A percentile compares a stretch with the other conserved stretches of the same genome.
Evolutionary conservation across 2,113 vertebrate genomes (phyloP).

Genomic region (Axis porcinus): DNA sequence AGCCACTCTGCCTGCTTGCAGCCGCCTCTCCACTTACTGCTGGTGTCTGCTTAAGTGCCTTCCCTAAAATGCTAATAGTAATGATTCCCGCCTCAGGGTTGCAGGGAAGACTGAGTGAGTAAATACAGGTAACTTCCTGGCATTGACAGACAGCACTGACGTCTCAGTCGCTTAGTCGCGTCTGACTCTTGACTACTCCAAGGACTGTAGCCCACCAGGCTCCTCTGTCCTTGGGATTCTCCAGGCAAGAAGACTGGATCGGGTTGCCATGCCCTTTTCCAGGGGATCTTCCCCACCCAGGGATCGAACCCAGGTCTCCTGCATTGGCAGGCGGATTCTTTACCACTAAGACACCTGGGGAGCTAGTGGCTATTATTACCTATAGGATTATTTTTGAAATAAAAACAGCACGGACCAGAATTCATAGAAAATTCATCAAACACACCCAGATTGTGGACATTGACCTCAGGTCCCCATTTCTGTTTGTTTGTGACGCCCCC

Average conservation of each 20-base stretch:
- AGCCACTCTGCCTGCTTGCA: neutral
- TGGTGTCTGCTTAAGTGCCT: neutral
- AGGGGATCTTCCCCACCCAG: neutral
- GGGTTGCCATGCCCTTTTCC: neutral
- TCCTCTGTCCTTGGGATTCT: neutral
- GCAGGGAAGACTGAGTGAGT: neutral
- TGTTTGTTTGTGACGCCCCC: neutral
- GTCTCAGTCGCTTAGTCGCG: fast-evolving
- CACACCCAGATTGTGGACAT: neutral
- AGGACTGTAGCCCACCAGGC: neutral
- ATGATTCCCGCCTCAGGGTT: neutral
- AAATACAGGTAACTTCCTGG: neutral
- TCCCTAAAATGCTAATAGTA: no score
- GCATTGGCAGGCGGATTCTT: neutral
- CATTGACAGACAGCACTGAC: fast-evolving
- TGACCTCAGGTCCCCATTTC: neutral
- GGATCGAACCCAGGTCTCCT: neutral
- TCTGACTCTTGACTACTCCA: fast-evolving
- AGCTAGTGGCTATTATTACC: neutral
- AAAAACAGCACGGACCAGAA: neutral
- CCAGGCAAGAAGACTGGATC: neutral
- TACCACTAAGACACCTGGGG: neutral
- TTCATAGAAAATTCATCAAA: neutral
- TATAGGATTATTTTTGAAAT: neutral
- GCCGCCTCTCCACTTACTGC: neutral